These are phyloP conservation scores for Muscina levida DNA, from an alignment of 2,888 invertebrate species.

Conservation along the genomic window DNA sequence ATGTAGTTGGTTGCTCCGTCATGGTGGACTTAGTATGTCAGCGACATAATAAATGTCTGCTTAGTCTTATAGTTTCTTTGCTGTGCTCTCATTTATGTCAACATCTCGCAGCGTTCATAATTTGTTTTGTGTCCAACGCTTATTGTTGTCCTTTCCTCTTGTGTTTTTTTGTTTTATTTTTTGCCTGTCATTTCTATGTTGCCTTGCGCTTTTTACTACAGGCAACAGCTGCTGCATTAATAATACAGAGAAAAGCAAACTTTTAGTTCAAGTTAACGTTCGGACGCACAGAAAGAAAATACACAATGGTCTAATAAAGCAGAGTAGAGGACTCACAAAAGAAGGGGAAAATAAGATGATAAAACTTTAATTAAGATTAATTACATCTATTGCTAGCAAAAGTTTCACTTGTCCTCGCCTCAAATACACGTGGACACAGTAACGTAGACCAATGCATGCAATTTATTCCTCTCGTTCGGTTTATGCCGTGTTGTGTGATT, in stretches of 20 bases:
- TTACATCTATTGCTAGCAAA: conserved; percentile 52
- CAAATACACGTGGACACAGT: background rate
- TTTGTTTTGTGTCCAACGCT: background rate
- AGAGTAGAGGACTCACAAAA: background rate
- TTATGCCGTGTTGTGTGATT: no score
- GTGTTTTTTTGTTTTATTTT: no score
- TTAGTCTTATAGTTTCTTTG: no score
- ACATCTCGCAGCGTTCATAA: background rate
- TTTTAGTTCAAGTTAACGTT: background rate
- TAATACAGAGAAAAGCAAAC: conserved; percentile 15
- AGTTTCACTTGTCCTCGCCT: conserved; percentile 3
- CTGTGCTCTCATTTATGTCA: no score
- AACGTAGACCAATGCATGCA: background rate
- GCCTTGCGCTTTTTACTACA: background rate
- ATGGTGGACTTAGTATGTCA: no score
- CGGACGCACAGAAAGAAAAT: background rate
- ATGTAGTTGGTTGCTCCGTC: no score
- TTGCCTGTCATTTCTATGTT: background rate
- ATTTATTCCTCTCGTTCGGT: no score
- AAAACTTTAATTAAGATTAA: conserved; percentile 61
- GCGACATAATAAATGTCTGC: no score
- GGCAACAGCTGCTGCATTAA: conserved; percentile 48
- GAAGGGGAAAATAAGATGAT: conserved; percentile 1
- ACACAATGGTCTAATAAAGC: background rate
- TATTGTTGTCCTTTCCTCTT: background rate